Conservation (phyloP, 2,113 vertebrate genomes). For the Ceyx cyanopectus region DNA sequence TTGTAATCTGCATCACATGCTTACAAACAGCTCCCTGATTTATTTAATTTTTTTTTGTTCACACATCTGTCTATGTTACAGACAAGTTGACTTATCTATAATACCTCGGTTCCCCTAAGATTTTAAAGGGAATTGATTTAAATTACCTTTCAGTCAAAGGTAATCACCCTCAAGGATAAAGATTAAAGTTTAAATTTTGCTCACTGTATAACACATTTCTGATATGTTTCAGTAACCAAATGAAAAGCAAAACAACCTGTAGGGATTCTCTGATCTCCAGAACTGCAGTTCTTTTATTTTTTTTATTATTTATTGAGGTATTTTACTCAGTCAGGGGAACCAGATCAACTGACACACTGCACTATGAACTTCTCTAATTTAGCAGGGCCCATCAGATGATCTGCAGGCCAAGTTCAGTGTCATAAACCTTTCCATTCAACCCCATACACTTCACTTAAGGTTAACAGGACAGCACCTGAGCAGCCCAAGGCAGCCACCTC, state of each 20-base stretch:
- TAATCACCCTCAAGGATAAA: background rate
- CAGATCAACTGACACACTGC: background rate
- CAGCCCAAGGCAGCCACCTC: background rate
- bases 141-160: background rate
- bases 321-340: background rate
- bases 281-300: background rate
- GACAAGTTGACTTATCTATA: background rate
- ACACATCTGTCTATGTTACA: background rate
- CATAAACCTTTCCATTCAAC: background rate
- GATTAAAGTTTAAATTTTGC: background rate
- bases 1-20: background rate
- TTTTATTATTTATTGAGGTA: too few relatives aligned
- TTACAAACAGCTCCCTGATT: background rate
- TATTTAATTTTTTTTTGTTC: background rate
- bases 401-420: background rate
- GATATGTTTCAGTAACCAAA: background rate
- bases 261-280: background rate
- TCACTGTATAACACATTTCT: accelerated
- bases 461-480: background rate
- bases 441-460: accelerated
- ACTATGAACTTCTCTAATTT: background rate
- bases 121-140: background rate
- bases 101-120: background rate
- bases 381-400: accelerated
- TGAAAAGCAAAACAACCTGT: background rate